A percentile compares a stretch with the other conserved stretches of the same genome.
Evolutionary conservation across 1,140 invertebrate species (phyloP).

Genomic region (Saccostrea echinata): DNA sequence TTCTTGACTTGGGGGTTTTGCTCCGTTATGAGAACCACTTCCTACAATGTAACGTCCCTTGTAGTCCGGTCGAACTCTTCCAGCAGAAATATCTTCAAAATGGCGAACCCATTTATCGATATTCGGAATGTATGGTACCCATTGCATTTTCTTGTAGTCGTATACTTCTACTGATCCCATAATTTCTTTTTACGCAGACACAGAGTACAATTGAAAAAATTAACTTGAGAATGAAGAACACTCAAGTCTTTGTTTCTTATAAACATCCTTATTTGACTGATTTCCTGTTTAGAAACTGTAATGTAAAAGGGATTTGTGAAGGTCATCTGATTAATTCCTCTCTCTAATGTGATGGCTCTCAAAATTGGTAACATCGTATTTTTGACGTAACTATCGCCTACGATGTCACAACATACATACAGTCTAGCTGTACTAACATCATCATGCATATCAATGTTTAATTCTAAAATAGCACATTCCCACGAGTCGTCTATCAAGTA

Average conservation of each 20-base stretch:
- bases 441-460: background rate
- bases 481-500: background rate
- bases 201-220: background rate
- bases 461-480: background rate
- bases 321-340: too few species aligned
- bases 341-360: too few species aligned
- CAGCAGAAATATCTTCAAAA: slow-evolving; percentile 33
- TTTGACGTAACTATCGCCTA: slow-evolving; percentile 33
- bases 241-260: slow-evolving; percentile 43
- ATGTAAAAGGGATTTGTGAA: slow-evolving; percentile 32
- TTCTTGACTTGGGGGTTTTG: background rate
- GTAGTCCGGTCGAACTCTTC: slow-evolving; percentile 27
- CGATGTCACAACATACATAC: slow-evolving; percentile 38
- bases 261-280: slow-evolving; percentile 19
- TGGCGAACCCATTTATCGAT: slow-evolving; percentile 38
- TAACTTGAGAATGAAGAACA: background rate
- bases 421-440: background rate
- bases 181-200: background rate
- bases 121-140: slow-evolving; percentile 51
- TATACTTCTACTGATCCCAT: slow-evolving; percentile 53
- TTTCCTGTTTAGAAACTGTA: background rate
- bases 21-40: background rate
- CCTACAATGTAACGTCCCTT: slow-evolving; percentile 44
- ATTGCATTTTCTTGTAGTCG: slow-evolving; percentile 19
- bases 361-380: background rate